Evolutionary conservation across 2,113 vertebrate species (phyloP).

Genomic region (Protobothrops flavoviridis): DNA sequence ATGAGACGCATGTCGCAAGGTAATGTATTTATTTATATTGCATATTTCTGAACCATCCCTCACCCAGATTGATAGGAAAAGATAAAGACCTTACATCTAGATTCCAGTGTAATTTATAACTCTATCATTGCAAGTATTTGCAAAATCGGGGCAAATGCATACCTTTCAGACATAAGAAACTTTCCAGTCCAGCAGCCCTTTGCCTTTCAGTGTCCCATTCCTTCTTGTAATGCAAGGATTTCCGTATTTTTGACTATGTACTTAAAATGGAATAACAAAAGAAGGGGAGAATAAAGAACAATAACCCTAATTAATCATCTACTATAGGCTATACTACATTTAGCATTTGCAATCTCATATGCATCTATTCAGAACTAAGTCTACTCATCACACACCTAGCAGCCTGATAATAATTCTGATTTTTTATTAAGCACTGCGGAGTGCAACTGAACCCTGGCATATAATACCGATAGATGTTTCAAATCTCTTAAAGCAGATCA

Average conservation of each 20-base stretch:
- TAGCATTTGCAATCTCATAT: background rate
- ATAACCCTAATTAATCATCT: background rate
- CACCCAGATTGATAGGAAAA: background rate
- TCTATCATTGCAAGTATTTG: background rate
- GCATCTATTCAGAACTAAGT: background rate
- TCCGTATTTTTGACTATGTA: background rate
- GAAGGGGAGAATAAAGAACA: background rate
- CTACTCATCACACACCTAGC: background rate
- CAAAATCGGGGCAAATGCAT: background rate
- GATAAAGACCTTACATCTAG: background rate
- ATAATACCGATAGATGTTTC: background rate
- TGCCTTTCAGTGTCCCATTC: background rate
- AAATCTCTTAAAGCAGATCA: background rate
- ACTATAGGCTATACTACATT: background rate
- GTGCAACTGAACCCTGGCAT: background rate
- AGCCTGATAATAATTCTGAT: background rate
- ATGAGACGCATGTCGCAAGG: background rate
- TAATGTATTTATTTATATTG: background rate
- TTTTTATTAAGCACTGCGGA: background rate
- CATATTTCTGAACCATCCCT: background rate
- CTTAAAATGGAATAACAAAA: background rate
- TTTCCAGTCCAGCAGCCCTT: background rate
- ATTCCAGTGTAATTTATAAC: background rate
- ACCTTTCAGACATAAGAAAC: background rate
- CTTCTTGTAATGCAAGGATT: background rate